Percentiles rank a stretch among this genome's conserved stretches.
Conservation (phyloP, 37 sponge, comb jelly and placozoan genomes). For the Crambe crambe region DNA sequence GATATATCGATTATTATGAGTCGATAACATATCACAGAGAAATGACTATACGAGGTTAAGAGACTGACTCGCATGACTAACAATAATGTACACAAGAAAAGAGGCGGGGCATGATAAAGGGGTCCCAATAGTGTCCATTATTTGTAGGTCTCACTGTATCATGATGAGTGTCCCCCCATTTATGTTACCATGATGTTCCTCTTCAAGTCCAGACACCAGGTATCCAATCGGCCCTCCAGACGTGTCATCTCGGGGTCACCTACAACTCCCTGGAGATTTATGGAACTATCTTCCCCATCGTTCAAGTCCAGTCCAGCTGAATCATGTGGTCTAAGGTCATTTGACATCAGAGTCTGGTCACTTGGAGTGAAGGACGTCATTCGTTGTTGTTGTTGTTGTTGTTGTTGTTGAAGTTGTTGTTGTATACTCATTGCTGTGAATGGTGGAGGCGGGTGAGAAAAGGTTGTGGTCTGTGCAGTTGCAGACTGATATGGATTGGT, state of each 20-base stretch:
- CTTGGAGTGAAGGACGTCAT: too few species aligned
- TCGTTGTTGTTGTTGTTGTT: too few species aligned
- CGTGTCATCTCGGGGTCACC: constrained; percentile 76
- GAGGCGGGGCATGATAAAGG: too few species aligned
- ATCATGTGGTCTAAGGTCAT: constrained; percentile 7
- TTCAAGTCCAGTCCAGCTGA: neutral
- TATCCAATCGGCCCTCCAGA: constrained; percentile 79
- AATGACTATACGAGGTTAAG: too few species aligned
- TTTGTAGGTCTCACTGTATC: neutral
- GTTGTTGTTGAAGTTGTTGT: too few species aligned
- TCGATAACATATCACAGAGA: too few species aligned
- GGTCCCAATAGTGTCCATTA: neutral
- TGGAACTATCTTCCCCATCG: neutral
- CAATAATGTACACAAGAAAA: too few species aligned
- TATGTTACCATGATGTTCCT: constrained; percentile 86
- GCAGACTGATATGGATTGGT: neutral
- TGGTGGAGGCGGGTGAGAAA: too few species aligned
- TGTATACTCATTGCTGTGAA: too few species aligned
- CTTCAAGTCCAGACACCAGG: constrained; percentile 84
- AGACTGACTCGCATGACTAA: too few species aligned
- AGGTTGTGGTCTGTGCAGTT: neutral
- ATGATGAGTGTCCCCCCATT: neutral
- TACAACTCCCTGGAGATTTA: neutral
- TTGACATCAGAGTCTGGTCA: too few species aligned
- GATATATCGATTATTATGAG: too few species aligned